phyloP scores from a whole-genome alignment of 2,888 invertebrate genomes.

The Eurytoma adleriae region DNA sequence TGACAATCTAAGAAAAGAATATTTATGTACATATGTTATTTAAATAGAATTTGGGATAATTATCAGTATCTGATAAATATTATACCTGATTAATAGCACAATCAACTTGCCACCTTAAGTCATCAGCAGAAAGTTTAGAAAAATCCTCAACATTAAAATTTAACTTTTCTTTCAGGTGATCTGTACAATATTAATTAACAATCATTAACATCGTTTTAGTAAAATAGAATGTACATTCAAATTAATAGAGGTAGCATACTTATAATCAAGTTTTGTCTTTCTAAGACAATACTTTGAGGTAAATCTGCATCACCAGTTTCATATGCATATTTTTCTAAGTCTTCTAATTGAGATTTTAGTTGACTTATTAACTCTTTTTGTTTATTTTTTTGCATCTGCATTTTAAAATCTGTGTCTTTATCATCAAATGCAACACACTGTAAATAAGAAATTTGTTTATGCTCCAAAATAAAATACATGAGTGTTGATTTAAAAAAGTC shows the following conservation, averaged over 20 bases:
- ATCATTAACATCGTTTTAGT: background rate
- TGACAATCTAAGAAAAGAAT: constrained; percentile 82
- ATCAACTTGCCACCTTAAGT: constrained; percentile 92
- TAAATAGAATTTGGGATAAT: background rate
- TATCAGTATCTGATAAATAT: constrained; percentile 10
- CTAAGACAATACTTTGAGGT: constrained; percentile 87
- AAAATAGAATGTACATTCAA: constrained; percentile 6
- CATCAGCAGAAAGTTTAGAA: constrained; percentile 85
- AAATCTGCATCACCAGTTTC: constrained; percentile 89
- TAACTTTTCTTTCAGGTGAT: constrained; percentile 89
- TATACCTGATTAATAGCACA: constrained; percentile 88
- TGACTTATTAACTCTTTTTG: constrained; percentile 91
- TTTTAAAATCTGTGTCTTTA: constrained; percentile 78
- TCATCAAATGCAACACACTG: constrained; percentile 64
- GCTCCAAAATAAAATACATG: background rate
- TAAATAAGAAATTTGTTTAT: background rate
- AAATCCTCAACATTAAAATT: constrained; percentile 92
- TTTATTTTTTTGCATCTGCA: constrained; percentile 81
- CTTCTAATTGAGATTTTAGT: constrained; percentile 93
- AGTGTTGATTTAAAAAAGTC: background rate
- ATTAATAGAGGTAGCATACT: constrained; percentile 68
- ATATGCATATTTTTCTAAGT: constrained; percentile 94
- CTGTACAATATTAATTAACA: constrained; percentile 70
- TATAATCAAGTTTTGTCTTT: constrained; percentile 93
- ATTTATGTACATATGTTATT: background rate